These are phyloP conservation scores for Rhinolophus ferrumequinum DNA, from an alignment of 2,113 vertebrate species.

Conservation along the genomic window DNA sequence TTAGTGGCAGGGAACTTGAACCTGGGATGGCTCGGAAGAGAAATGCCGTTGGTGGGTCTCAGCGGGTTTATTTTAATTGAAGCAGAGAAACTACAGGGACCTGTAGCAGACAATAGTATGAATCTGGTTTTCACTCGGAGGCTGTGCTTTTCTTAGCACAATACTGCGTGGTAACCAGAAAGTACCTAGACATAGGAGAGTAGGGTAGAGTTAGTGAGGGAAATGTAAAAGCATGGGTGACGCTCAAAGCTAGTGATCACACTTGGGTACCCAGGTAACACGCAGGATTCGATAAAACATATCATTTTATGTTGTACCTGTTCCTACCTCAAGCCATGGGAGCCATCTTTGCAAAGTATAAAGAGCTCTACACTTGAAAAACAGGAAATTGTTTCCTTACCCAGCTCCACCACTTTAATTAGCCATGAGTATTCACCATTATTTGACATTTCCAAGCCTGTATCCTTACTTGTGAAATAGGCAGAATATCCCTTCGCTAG, in stretches of 20 bases:
- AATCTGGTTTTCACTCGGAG: conserved; percentile 26
- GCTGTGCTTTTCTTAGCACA: conserved; percentile 5
- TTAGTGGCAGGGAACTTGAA: conserved; percentile 40
- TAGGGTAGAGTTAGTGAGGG: neutral
- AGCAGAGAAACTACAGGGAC: conserved; percentile 24
- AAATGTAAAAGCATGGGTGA: neutral
- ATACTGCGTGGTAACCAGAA: neutral
- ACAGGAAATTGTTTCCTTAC: neutral
- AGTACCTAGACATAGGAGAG: neutral
- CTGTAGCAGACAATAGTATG: neutral
- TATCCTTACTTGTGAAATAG: neutral
- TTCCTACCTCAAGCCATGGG: neutral
- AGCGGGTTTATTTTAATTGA: conserved; percentile 70
- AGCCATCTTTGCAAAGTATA: neutral
- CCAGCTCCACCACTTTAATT: neutral
- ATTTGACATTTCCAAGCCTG: neutral
- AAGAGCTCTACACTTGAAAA: conserved; percentile 13
- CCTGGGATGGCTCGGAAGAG: conserved; percentile 7
- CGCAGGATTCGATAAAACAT: neutral
- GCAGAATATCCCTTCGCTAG: neutral
- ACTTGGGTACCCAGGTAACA: conserved; percentile 28
- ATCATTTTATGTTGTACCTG: neutral
- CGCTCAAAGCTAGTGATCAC: neutral
- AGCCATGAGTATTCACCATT: neutral
- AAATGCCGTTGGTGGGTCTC: conserved; percentile 52